A percentile compares a stretch with the other conserved stretches of the same genome.
phyloP scores from a whole-genome alignment of 2,113 vertebrate genomes.

The Erythrolamprus reginae region DNA sequence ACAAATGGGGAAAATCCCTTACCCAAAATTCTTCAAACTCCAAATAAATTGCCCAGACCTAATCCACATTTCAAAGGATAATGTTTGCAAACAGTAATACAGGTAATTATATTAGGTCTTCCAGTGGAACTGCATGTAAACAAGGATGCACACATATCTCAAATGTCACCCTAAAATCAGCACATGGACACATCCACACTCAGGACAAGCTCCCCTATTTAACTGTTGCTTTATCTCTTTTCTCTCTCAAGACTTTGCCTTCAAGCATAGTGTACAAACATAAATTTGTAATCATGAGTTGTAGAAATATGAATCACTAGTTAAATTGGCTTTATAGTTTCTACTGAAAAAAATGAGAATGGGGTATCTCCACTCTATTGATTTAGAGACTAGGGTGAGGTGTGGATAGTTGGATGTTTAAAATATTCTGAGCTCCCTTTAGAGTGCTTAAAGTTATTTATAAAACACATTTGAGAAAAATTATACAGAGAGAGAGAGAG shows the following conservation, averaged over 20 bases:
- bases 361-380: neutral
- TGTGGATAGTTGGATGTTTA: neutral
- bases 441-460: neutral
- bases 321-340: neutral
- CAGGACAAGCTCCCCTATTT: neutral
- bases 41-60: neutral
- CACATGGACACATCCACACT: neutral
- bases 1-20: neutral
- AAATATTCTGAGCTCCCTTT: neutral
- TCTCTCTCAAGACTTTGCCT: neutral
- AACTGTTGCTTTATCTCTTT: neutral
- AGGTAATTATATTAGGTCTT: neutral
- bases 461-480: neutral
- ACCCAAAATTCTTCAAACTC: neutral
- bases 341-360: neutral
- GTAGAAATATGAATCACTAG: neutral
- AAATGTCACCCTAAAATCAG: neutral
- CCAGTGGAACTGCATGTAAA: neutral
- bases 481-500: too few species aligned
- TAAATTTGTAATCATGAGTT: neutral
- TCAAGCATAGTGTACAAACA: neutral
- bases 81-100: neutral
- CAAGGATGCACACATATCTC: neutral
- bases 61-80: neutral
- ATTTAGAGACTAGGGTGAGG: neutral